Base-by-base conservation (phyloP, 2,797 vertebrate genomes). In the Hybognathus amarus region DNA sequence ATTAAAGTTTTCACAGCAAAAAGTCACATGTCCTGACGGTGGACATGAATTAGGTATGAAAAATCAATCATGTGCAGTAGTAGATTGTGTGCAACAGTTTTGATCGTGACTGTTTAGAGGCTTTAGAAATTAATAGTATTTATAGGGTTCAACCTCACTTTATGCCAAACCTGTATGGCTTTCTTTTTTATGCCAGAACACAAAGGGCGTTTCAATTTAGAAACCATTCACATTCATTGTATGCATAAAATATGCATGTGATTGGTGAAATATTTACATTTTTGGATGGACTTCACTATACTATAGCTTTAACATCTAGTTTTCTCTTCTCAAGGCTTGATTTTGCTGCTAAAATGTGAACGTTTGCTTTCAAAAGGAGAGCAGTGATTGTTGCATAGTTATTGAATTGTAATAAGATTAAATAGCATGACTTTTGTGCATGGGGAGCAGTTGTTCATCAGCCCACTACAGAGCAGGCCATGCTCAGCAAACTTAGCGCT, bases 391-490 rank as follows among this genome's bases (percentile, higher is more conserved):
- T 68, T 70, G 24, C 52, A 18, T 42, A 24, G 27, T 36, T 66
- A 71, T 79, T 74, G 75, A 76, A 54, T 81, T 64, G 42, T 83
- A 85, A 85, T 79, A 66, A 40, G 79, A 80, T 88, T 86, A 67
- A 74, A 82, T 40, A 69, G 79, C 83, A 24, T 77, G 63, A 71
- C 71, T 82, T 84, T 83, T 77, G 77, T 38, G 24, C n/a, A n/a
- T 40, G 52, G 73, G 47, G 52, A 87, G 77, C 85, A 83, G 80
- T 86, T 88, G 78, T 85, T 83, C 79, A 56, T 54, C 75, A 10
- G 22, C 47, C 67, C 66, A 77, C 77, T 36, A 80, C 73, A 66
- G 74, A 81, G 47, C 67, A 86, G 83, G 38, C 77, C 75, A 33
- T 64, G 87, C 88, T 82, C 20, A 59, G 64, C 78, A 84, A 85